Base-by-base conservation (phyloP, 2,888 invertebrate species). In the Agrotis puta region DNA sequence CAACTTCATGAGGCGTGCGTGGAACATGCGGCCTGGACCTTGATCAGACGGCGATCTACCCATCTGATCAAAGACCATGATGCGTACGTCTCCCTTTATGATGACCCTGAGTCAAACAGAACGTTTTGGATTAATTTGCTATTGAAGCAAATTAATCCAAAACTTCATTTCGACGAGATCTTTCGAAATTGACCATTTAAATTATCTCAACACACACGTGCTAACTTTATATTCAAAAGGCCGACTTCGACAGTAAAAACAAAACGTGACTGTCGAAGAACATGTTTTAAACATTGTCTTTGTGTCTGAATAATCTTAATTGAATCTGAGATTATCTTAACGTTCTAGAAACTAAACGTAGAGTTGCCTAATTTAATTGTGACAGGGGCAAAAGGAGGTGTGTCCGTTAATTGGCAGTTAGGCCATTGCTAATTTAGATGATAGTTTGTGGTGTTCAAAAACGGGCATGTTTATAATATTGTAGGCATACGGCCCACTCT, bases 151-250 rank as follows among this genome's bases (percentile, higher is more conserved):
- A 47, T 45, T 18, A 50, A 57, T 50, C 22, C 43, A 24, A 22
- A 11, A 6, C 27, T 48, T 39, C 18, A 58, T 14, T 58, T 54
- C 43, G 47, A 56, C 20, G 24, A 22, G 4, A 27, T 39, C 45
- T 73, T 66, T 24, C 67, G 45, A 63, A 72, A 79, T 54, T 43
- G 57, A 22, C 64, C 64, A 54, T 56, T 66, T 77, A 43, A 79
- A 74, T 77, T 56, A 61, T 66, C 54, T 72, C 59, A 57, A 75
- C 58, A 75, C 59, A 73, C 79, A 77, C 76, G 77, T 77, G 80
- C 67, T 61, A 71, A 69, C 70, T 82, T 83, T 75, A 79, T 72
- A 83, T 83, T 83, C 69, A 68, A 77, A 74, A 77, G 61, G 70
- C 57, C 77, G 22, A 57, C 57, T 53, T 73, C 43, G 9, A 59